A percentile compares a stretch with the other conserved stretches of the same genome.
Evolutionary conservation across 2,113 vertebrate genomes (phyloP).

Genomic region (Cebidichthys violaceus): DNA sequence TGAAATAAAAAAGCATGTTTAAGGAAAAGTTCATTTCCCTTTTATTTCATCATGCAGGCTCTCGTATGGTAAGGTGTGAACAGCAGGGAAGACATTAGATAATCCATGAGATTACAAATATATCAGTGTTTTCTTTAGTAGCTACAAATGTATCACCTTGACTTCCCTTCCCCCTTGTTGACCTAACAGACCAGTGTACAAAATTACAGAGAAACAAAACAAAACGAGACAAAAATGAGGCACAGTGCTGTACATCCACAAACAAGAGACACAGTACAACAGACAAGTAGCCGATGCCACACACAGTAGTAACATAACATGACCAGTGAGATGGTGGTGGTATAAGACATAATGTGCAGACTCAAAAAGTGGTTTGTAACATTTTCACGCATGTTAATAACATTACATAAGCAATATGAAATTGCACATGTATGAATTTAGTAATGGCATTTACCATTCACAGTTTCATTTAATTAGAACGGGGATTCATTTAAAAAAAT

Average conservation of each 20-base stretch:
- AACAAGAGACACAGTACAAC: conserved; percentile 14
- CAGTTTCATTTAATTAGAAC: conserved; percentile 5
- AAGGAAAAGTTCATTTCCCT: conserved; percentile 4
- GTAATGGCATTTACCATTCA: not conserved
- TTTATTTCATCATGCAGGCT: conserved; percentile 58
- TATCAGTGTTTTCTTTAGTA: conserved; percentile 33
- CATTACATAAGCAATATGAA: conserved; percentile 7
- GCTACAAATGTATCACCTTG: conserved; percentile 1
- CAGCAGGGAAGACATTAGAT: conserved; percentile 22
- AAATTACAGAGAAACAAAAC: conserved; percentile 3
- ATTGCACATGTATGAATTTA: not conserved
- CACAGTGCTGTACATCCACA: not conserved
- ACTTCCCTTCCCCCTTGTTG: not conserved
- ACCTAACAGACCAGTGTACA: conserved; percentile 35
- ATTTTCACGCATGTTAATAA: conserved; percentile 22
- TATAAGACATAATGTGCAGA: conserved; percentile 11
- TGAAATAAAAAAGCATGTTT: not conserved
- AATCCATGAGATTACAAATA: conserved; percentile 24
- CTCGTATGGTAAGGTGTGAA: conserved; percentile 22
- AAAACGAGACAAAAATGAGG: conserved; percentile 8
- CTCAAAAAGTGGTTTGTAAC: conserved; percentile 23
- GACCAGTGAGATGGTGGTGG: not conserved
- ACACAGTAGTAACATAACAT: not conserved
- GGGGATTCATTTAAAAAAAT: not conserved
- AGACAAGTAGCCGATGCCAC: conserved; percentile 16